phyloP scores from a whole-genome alignment of 1,140 invertebrate genomes.

The Archegozetes longisetosus region DNA sequence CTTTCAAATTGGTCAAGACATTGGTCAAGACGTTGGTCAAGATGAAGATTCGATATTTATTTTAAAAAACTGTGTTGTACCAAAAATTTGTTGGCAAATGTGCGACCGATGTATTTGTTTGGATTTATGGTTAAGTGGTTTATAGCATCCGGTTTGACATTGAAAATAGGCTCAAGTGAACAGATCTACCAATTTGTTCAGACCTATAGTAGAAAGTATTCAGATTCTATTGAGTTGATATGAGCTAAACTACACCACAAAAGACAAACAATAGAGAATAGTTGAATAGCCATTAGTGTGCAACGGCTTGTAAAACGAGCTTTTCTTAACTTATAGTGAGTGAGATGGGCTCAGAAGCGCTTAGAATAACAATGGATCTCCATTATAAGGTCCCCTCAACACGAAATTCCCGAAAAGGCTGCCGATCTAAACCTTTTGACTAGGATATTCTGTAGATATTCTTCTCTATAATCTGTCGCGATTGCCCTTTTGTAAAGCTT shows the following conservation, averaged over 20 bases:
- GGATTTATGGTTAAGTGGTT: not conserved
- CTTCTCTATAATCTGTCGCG: not conserved
- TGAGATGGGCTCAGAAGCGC: not conserved
- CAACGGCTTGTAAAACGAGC: not conserved
- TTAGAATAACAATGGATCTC: not conserved
- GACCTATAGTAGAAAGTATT: not conserved
- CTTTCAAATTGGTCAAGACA: not conserved
- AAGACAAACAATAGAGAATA: not conserved
- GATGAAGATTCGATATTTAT: not conserved
- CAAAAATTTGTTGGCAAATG: not conserved
- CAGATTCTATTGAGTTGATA: not conserved
- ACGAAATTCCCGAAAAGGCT: not conserved
- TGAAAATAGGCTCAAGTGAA: not conserved
- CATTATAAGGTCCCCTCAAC: not conserved
- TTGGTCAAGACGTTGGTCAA: not conserved
- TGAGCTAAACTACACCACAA: not conserved
- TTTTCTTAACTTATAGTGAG: not conserved
- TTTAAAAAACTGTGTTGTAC: not conserved
- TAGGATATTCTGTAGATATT: not conserved
- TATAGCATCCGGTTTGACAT: not conserved
- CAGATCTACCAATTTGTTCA: not conserved
- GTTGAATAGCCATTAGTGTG: not conserved
- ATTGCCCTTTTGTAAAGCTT: not conserved
- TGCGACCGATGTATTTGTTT: not conserved
- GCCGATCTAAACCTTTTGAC: not conserved